Conservation (phyloP, 2,113 vertebrate genomes). For the Oxyruncus cristatus region DNA sequence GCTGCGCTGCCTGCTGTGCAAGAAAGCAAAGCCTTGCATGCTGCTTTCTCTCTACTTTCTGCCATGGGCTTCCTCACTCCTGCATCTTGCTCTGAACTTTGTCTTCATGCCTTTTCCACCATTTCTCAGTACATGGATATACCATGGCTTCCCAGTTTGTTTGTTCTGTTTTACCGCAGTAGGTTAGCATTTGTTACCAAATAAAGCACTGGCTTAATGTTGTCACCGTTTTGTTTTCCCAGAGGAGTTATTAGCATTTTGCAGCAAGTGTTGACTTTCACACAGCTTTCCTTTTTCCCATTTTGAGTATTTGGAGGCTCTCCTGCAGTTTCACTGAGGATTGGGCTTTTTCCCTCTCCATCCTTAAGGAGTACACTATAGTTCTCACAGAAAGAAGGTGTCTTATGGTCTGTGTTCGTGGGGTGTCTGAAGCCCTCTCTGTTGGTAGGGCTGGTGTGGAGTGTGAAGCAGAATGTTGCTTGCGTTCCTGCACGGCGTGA, state of each 20-base stretch:
- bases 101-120: not conserved
- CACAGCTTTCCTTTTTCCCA: not conserved
- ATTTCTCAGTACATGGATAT: not conserved
- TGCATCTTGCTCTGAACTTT: not conserved
- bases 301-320: not conserved
- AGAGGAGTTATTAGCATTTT: not conserved
- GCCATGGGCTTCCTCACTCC: not conserved
- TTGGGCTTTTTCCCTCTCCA: not conserved
- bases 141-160: not conserved
- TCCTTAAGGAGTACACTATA: not conserved
- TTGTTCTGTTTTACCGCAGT: not conserved
- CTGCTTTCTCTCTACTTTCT: not conserved
- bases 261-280: not conserved
- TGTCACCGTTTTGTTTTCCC: not conserved
- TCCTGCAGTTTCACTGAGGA: not conserved
- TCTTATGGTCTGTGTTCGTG: not conserved
- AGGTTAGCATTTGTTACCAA: not conserved
- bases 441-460: not conserved
- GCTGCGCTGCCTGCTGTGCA: not conserved
- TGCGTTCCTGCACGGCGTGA: accelerated
- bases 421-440: not conserved
- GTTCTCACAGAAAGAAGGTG: not conserved
- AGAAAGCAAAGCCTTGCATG: not conserved
- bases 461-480: accelerated
- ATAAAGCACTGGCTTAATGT: not conserved